Conservation (phyloP, 2,888 invertebrate genomes). For the Unio pictorum region DNA sequence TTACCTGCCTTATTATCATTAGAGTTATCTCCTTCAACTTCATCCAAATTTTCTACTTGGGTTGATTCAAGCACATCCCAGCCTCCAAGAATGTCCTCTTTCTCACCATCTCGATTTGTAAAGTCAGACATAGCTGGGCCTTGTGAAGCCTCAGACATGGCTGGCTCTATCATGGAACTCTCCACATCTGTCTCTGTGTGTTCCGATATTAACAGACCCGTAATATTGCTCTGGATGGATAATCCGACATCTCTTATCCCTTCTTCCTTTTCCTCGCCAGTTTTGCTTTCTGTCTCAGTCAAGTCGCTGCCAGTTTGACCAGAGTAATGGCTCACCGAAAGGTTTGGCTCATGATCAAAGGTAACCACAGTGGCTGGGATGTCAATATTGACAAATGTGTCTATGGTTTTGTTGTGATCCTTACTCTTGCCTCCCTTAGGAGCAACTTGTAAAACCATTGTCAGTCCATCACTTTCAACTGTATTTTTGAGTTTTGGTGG, state of each 20-base stretch:
- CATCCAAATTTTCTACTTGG: slow-evolving; percentile 7
- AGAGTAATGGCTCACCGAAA: slow-evolving; percentile 8
- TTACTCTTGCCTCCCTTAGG: slow-evolving; percentile 28
- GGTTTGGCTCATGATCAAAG: not conserved
- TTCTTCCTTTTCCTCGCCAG: slow-evolving; percentile 3
- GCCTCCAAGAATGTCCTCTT: slow-evolving; percentile 20
- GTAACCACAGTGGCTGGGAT: slow-evolving; percentile 44
- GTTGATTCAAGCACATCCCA: slow-evolving; percentile 19
- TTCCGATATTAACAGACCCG: slow-evolving; percentile 26
- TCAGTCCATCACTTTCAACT: slow-evolving; percentile 28
- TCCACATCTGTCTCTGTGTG: slow-evolving; percentile 21
- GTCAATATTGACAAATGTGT: slow-evolving; percentile 57
- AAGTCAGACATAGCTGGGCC: slow-evolving; percentile 30
- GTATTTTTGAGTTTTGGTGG: slow-evolving; percentile 2
- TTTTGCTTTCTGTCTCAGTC: too few relatives aligned
- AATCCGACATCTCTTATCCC: slow-evolving; percentile 25
- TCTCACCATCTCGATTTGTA: slow-evolving; percentile 10
- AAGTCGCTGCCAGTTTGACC: too few relatives aligned
- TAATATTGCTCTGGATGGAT: slow-evolving; percentile 41
- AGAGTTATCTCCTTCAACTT: not conserved
- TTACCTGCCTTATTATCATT: not conserved
- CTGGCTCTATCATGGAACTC: slow-evolving; percentile 28
- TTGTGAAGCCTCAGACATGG: slow-evolving; percentile 29
- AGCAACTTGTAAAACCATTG: slow-evolving; percentile 40
- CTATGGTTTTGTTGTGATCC: slow-evolving; percentile 35